Conservation (phyloP, 2,113 vertebrate species). For the Rhegmatorhina hoffmannsi region DNA sequence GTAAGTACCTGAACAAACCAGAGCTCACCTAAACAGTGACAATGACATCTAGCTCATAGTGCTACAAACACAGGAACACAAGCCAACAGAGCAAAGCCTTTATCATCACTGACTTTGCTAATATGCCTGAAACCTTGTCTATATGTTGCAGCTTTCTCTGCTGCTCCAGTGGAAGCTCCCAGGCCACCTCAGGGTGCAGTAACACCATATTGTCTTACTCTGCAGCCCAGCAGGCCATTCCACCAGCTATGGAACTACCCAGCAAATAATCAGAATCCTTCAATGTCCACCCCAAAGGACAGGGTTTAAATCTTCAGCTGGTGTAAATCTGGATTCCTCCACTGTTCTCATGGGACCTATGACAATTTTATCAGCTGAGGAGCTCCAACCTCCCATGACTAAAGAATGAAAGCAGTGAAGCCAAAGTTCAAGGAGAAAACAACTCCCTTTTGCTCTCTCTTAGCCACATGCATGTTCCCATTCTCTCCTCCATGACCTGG, state of each 20-base stretch:
- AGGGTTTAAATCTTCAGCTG: not conserved
- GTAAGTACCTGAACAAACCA: not conserved
- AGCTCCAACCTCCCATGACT: not conserved
- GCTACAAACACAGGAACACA: not conserved
- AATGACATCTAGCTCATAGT: not conserved
- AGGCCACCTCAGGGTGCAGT: not conserved
- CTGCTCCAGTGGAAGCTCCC: not conserved
- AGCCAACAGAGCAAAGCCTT: not conserved
- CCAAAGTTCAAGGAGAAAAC: not conserved
- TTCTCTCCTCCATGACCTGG: not conserved
- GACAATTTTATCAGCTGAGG: not conserved
- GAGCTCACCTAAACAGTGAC: not conserved
- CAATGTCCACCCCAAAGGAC: not conserved
- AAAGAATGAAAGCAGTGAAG: not conserved
- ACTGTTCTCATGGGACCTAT: not conserved
- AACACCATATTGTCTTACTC: not conserved
- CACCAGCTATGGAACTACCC: not conserved
- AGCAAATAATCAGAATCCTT: not conserved
- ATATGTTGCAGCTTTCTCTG: not conserved
- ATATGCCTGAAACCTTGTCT: not conserved
- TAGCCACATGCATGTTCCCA: accelerated
- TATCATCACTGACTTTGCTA: not conserved
- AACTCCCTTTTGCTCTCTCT: not conserved
- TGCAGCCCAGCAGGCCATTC: not conserved
- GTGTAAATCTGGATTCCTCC: not conserved